Evolutionary conservation across 2,113 vertebrate genomes (phyloP).

Genomic region (Mormoops blainvillei): DNA sequence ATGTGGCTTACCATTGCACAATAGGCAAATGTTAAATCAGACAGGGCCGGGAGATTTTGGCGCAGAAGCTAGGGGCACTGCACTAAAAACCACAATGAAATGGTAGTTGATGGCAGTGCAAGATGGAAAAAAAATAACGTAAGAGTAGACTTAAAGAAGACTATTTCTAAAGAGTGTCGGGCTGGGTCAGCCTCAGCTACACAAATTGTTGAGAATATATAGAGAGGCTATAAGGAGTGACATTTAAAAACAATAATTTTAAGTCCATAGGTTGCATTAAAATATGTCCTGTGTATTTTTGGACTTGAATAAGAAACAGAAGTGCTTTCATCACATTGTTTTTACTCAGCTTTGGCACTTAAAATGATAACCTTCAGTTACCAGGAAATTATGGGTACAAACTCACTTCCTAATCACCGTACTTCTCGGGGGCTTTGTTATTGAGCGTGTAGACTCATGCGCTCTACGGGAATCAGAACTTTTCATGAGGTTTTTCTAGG

Average conservation of each 20-base stretch:
- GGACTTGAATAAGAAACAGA: background rate
- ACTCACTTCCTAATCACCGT: background rate
- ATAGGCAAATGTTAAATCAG: background rate
- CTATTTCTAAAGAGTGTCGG: background rate
- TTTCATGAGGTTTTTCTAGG: background rate
- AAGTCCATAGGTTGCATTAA: background rate
- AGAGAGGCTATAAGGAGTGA: background rate
- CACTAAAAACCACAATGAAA: background rate
- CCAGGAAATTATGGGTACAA: background rate
- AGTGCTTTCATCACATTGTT: background rate
- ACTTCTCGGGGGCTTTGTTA: background rate
- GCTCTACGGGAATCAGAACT: background rate
- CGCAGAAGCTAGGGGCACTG: background rate
- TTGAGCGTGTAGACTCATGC: background rate
- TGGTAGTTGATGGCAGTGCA: background rate
- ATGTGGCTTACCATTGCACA: background rate
- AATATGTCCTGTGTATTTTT: background rate
- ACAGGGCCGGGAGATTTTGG: background rate
- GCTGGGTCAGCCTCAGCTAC: background rate
- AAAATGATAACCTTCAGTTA: background rate
- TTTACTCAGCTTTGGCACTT: background rate
- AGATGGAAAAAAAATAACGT: background rate
- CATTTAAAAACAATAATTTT: background rate
- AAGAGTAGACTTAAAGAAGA: background rate
- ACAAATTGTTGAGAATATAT: background rate